A percentile compares a stretch with the other conserved stretches of the same genome.
These are phyloP conservation scores for Lichenostomus cassidix DNA, from an alignment of 2,113 vertebrate species.

Conservation along the genomic window DNA sequence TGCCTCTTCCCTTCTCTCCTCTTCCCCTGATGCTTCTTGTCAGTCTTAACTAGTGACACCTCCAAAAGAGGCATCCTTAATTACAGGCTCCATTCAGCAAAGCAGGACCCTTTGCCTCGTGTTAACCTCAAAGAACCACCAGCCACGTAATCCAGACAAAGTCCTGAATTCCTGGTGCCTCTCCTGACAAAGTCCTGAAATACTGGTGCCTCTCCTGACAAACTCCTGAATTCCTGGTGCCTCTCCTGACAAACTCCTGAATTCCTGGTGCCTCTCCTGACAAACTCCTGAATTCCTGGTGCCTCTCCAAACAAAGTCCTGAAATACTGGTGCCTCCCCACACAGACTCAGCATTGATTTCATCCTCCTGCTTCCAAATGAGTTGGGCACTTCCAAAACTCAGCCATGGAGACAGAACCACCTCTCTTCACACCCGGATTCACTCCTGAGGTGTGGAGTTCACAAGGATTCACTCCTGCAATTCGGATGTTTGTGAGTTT, in stretches of 20 bases:
- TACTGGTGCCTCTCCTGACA: background rate
- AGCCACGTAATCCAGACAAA: background rate
- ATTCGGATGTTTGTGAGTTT: background rate
- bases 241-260: too few species aligned
- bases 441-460: background rate
- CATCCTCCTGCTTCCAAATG: fast-evolving
- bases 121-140: background rate
- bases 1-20: background rate
- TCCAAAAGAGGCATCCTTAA: background rate
- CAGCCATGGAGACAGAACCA: background rate
- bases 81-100: background rate
- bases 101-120: background rate
- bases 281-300: background rate
- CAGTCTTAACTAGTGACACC: background rate
- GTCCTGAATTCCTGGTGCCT: background rate
- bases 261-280: too few species aligned
- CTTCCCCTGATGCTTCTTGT: background rate
- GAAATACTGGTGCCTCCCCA: background rate
- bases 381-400: background rate
- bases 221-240: background rate
- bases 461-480: background rate
- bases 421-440: background rate
- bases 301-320: background rate
- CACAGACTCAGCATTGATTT: fast-evolving
- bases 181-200: too few species aligned